phyloP scores from a whole-genome alignment of 2,113 vertebrate species.

The Ancistrus triradiatus region DNA sequence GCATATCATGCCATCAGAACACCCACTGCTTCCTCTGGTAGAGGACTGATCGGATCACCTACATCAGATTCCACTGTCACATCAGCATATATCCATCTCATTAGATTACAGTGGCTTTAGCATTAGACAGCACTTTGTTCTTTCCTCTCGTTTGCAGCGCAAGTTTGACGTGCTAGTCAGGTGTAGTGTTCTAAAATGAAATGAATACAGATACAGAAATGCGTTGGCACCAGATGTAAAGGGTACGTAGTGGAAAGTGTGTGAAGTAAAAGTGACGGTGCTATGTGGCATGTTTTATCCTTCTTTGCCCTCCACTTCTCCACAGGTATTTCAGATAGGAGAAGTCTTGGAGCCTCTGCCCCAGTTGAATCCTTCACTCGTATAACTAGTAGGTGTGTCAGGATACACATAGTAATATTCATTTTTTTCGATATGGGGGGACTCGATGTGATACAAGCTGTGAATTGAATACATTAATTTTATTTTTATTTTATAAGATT shows the following conservation, averaged over 20 bases:
- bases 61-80: constrained; percentile 42
- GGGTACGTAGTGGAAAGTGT: not conserved
- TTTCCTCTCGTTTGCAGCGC: not conserved
- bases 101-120: constrained; percentile 20
- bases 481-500: too few relatives aligned
- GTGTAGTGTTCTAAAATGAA: too few relatives aligned
- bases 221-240: too few relatives aligned
- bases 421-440: too few relatives aligned
- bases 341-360: not conserved
- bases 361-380: constrained; percentile 20
- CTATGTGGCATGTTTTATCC: not conserved
- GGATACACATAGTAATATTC: not conserved
- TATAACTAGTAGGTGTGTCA: not conserved
- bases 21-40: constrained; percentile 43
- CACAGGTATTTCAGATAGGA: too few relatives aligned
- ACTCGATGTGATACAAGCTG: too few relatives aligned
- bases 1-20: constrained; percentile 50
- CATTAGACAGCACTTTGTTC: constrained; percentile 3
- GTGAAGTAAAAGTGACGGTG: not conserved
- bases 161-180: not conserved
- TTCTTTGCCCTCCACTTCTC: not conserved
- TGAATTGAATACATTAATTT: too few relatives aligned
- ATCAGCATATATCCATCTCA: constrained; percentile 40
- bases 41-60: constrained; percentile 44
- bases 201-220: too few relatives aligned